Evolutionary conservation across 2,888 invertebrate genomes (phyloP), one percentile per base, ranked within the genome.

Genomic region (Galeruca laticollis): DNA sequence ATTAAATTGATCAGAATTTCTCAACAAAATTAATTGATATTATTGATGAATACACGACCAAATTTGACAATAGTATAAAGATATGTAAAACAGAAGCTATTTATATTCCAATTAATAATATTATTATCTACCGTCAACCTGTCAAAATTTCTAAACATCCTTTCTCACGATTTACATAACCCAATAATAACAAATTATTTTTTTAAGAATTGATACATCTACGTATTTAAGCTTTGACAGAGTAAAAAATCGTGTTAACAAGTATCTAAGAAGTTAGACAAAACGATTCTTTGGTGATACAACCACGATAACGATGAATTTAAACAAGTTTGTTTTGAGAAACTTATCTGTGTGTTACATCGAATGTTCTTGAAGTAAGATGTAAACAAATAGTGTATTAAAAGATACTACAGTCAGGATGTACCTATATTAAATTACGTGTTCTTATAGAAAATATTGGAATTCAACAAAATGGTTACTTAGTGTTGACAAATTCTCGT

Each of bases 191-290:
- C 62, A 37, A 40, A 62, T 62, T 2, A 20, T 20, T 18, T 5
- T 37, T 49, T 18, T 10, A n/a, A 56, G 54, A 56, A 56, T 43
- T 63, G 63, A 63, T 63, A 31, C 63, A 63, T 54, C 54, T 63
- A n/a, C 54, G 35, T 56, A 54, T 56, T 54, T 43, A 31, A 40
- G 40, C 31, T 43, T 63, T 43, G 63, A 63, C 63, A 63, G 63
- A 63, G 63, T 63, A 54, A 63, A 63, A 63, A 56, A 63, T 63
- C 21, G 31, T 63, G 63, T 63, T 63, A 63, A 63, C 63, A 63
- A 56, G 54, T 37, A 49, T 11, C 54, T 26, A 40, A 31, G 62
- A 62, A 68, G 51, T 68, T 18, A 68, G 62, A 68, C 68, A 57
- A 68, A 68, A 63, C 62, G 68, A 57, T 68, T 56, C 52, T 40